Base-by-base conservation (phyloP, 2,113 vertebrate species). In the Oreochromis tanganicae region DNA sequence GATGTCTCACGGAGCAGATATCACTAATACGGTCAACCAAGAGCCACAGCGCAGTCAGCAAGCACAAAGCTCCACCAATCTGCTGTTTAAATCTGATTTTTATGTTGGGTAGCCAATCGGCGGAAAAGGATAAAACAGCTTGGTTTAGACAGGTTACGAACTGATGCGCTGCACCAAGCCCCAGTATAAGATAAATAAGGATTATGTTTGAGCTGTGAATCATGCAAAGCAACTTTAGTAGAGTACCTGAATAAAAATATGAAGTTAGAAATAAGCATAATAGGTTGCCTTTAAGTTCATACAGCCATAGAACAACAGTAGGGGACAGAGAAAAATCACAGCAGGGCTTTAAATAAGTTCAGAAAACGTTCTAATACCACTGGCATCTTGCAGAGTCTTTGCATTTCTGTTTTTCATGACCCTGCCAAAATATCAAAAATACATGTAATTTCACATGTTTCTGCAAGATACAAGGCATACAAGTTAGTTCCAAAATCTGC, bases 371-470 rank as follows among this genome's bases (percentile, higher is more conserved):
- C 54, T 56, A n/a, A 84, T n/a, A 83, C 57, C 2, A n/a, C 16
- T 27, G 11, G 68, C 87, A 63, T 88, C 86, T 83, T 81, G 68
- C 80, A 85, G 80, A 92, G 54, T 80, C 82, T 80, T 36, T 21
- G 48, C 50, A 56, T 52, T 71, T 52, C 41, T 52, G 2, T 81
- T 38, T 57, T 66, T 34, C 16, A 24, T 61, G 46, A 84, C 36
- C 56, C 24, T 21, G 9, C 66, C 82, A 84, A 79, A 85, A 83
- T 90, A 89, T 94, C 83, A 92, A 90, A 91, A 93, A 91, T 90
- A 92, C 88, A 78, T 7, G 17, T 89, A 46, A 50, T 83, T 84
- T 84, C 52, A 14, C 54, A 55, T 61, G 71, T 68, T 82, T 89
- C 83, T 86, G 75, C 80, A 87, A 81, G 87, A 92, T 86, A 66